phyloP scores from a whole-genome alignment of 2,797 vertebrate genomes.

The Garrulus glandarius region DNA sequence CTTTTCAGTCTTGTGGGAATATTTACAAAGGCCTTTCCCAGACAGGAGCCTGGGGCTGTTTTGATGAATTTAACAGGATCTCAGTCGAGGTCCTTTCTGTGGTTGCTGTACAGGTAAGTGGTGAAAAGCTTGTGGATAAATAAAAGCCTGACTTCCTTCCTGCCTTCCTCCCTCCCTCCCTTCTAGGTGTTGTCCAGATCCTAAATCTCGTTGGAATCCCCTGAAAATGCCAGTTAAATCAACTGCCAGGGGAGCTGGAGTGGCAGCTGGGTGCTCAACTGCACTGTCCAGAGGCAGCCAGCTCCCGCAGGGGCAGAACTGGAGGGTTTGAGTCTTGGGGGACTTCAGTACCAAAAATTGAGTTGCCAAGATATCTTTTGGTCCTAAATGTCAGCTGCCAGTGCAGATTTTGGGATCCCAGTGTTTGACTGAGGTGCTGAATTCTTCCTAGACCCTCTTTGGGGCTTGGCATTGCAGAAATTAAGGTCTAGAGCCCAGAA shows the following conservation, averaged over 20 bases:
- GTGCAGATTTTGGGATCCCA: background rate
- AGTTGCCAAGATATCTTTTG: background rate
- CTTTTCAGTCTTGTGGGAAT: slow-evolving; percentile 90
- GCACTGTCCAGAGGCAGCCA: background rate
- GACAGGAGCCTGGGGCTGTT: slow-evolving; percentile 97
- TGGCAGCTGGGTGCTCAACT: background rate
- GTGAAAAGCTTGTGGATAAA: background rate
- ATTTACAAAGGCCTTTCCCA: slow-evolving; percentile 98
- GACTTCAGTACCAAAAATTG: background rate
- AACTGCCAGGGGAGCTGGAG: background rate
- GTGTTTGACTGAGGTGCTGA: background rate
- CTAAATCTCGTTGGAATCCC: background rate
- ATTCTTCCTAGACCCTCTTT: background rate
- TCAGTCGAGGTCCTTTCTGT: slow-evolving; percentile 96
- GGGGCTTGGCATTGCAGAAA: background rate
- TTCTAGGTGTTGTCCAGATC: background rate
- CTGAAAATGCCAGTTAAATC: background rate
- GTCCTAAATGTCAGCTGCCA: background rate
- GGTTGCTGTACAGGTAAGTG: slow-evolving; percentile 92
- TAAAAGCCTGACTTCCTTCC: background rate
- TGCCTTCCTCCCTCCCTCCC: background rate
- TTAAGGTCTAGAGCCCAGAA: background rate
- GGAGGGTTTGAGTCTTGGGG: background rate
- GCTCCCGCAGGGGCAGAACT: background rate
- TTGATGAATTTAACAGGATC: slow-evolving; percentile 97